Evolutionary conservation across 1,140 invertebrate species (phyloP), one percentile per base, ranked within the genome.

Genomic region (Eupeodes corollae): DNA sequence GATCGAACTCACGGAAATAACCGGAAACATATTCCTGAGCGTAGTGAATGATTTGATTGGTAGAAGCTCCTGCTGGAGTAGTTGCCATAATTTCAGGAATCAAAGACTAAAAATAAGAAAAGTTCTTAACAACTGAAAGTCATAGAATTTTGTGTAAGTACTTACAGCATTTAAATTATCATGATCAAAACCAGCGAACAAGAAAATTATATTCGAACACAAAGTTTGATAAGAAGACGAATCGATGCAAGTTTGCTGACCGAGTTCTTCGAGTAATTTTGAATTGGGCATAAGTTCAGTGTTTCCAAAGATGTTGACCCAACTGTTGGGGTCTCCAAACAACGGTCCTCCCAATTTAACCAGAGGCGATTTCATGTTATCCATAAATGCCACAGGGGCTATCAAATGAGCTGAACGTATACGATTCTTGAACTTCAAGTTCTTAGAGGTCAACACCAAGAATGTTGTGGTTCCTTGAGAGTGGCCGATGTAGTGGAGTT

Each of bases 401-500:
- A 86, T 54, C 2, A 75, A 69, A 50, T 79, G 71, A 49, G 72
- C 69, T 0, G 69, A 59, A 10, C 45, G 55, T 3, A 82, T 70
- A 56, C 79, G 79, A 9, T 64, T 52, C 33, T 76, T 75, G 47
- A 80, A 80, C 11, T 75, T 62, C 0, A 77, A 73, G 2, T 60
- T 52, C 44, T 66, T 62, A 14, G 73, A 69, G 8, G 70, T 57
- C 56, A 79, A 66, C 1, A 78, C 72, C 34, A 73, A 77, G 42
- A 73, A 75, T 0, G 60, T 51, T 0, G 75, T 74, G 2, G 75
- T 79, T 15, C 84, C 85, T 47, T 63, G 60, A 2, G 72, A 70
- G 47, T 86, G 79, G 0, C 82, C 86, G 1, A 86, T 60, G 59
- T 86, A 89, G 0, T 48, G 68, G 37, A 49, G 75, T 68, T 40